phyloP scores from a whole-genome alignment of 2,113 vertebrate species.

The Eonycteris spelaea region DNA sequence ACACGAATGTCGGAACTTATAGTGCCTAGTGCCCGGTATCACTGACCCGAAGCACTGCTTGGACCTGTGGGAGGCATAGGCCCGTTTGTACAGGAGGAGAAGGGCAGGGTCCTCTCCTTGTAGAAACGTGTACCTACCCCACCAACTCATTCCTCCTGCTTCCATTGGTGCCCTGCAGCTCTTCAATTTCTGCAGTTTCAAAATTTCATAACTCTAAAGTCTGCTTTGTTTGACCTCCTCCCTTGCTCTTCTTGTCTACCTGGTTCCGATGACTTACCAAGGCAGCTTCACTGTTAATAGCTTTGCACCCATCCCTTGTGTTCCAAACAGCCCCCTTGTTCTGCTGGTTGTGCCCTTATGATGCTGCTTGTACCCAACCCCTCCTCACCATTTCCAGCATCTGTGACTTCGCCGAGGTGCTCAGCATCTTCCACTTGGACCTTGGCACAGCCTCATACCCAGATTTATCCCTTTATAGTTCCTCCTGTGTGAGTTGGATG shows the following conservation, averaged over 20 bases:
- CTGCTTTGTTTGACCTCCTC: neutral
- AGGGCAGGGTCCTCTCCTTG: neutral
- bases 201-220: neutral
- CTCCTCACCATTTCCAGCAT: neutral
- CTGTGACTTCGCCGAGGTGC: neutral
- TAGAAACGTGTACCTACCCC: neutral
- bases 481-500: neutral
- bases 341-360: neutral
- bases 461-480: neutral
- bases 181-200: neutral
- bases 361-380: neutral
- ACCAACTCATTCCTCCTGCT: neutral
- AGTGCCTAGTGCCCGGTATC: neutral
- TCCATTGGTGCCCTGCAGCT: neutral
- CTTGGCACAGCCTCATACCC: neutral
- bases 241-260: neutral
- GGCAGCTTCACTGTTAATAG: neutral
- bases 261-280: neutral
- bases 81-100: neutral
- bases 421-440: neutral
- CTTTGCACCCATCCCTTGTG: neutral
- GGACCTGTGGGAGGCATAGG: neutral
- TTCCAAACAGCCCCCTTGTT: neutral
- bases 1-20: neutral
- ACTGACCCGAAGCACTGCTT: neutral